Percentiles rank a stretch among this genome's conserved stretches.
Conservation (phyloP, 2,888 invertebrate genomes). For the Ornithoptera priamus region DNA sequence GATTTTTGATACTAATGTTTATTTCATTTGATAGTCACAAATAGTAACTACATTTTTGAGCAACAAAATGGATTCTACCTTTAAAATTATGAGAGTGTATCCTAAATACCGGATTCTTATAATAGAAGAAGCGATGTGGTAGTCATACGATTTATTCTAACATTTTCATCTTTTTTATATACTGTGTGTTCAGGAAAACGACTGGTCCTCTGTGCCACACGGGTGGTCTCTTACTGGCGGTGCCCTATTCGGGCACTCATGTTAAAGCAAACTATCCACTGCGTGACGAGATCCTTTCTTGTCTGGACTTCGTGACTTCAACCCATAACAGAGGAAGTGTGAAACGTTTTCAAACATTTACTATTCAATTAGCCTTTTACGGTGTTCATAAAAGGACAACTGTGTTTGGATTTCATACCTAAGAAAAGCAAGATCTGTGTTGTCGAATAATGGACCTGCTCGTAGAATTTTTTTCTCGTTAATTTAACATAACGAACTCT, state of each 20-base stretch:
- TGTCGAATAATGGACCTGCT: too few relatives aligned
- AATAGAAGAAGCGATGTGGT: too few relatives aligned
- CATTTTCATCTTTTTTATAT: not conserved
- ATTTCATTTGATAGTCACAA: too few relatives aligned
- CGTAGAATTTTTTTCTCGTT: too few relatives aligned
- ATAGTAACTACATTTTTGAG: too few relatives aligned
- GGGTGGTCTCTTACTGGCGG: constrained; percentile 33
- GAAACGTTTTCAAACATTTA: constrained; percentile 18
- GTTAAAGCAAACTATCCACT: constrained; percentile 40
- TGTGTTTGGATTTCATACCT: not conserved
- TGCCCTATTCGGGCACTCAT: constrained; percentile 49
- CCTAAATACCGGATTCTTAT: too few relatives aligned
- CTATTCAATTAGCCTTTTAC: constrained; percentile 27
- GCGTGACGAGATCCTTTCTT: constrained; percentile 27
- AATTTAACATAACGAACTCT: too few relatives aligned
- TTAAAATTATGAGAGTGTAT: too few relatives aligned
- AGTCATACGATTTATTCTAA: too few relatives aligned
- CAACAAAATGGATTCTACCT: too few relatives aligned
- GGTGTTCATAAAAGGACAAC: constrained; percentile 4
- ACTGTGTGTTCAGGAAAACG: not conserved
- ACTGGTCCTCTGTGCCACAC: not conserved
- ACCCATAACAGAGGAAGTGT: constrained; percentile 19
- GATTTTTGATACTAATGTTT: too few relatives aligned
- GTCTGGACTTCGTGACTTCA: constrained; percentile 22
- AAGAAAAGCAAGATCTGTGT: too few relatives aligned